A percentile compares a stretch with the other conserved stretches of the same genome.
phyloP scores from a whole-genome alignment of 2,113 vertebrate genomes.

The Formicarius rufipectus region DNA sequence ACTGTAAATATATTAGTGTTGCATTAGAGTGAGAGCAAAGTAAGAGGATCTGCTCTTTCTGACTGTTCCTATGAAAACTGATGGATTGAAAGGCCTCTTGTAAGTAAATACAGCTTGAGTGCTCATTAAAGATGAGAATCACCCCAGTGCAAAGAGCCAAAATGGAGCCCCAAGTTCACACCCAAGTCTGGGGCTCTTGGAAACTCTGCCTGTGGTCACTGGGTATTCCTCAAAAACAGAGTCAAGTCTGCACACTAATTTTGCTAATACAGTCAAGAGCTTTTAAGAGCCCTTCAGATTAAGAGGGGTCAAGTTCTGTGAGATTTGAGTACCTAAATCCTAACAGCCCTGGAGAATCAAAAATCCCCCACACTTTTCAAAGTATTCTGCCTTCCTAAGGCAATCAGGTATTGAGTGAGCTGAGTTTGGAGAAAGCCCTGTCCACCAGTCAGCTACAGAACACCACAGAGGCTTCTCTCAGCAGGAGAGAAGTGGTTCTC shows the following conservation, averaged over 20 bases:
- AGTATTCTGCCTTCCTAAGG: neutral
- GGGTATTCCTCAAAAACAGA: neutral
- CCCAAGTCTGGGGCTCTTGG: neutral
- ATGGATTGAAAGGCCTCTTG: neutral
- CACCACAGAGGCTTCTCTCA: neutral
- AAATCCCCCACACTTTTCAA: neutral
- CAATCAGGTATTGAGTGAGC: neutral
- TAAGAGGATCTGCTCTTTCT: neutral
- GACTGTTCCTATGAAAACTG: neutral
- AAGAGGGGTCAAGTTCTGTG: neutral
- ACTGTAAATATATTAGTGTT: conserved; percentile 14
- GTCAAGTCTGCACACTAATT: neutral
- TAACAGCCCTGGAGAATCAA: neutral
- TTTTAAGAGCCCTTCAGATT: neutral
- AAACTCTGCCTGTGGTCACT: neutral
- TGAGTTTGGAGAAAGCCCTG: fast-evolving
- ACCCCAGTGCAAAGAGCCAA: neutral
- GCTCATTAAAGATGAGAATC: neutral
- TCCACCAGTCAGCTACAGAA: neutral
- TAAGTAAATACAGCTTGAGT: neutral
- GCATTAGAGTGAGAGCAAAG: neutral
- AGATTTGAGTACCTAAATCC: neutral
- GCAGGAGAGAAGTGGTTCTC: neutral
- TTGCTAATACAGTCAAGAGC: neutral
- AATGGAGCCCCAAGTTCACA: neutral